These are phyloP conservation scores for Acipenser oxyrinchus DNA, from an alignment of 2,797 vertebrate species.

Conservation along the genomic window DNA sequence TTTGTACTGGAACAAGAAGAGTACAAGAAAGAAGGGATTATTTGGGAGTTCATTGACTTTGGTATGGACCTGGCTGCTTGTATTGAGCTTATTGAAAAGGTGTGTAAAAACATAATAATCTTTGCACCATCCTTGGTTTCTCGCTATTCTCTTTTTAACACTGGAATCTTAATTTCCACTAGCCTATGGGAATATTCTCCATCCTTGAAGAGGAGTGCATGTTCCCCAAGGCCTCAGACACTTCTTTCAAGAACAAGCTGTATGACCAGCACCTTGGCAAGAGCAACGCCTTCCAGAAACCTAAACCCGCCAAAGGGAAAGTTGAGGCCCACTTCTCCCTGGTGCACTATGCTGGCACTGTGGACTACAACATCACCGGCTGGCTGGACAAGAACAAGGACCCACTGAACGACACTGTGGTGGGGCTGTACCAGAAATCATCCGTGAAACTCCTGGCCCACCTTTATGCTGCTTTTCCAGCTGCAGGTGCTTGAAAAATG, in stretches of 20 bases:
- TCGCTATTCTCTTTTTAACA: no score
- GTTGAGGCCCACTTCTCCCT: constrained; percentile 74
- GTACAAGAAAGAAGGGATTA: no score
- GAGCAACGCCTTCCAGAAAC: constrained; percentile 63
- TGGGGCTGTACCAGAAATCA: constrained; percentile 77
- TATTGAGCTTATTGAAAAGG: no score
- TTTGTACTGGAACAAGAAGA: no score
- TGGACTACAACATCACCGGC: constrained; percentile 68
- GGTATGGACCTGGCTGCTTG: no score
- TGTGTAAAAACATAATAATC: no score
- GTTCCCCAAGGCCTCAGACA: constrained; percentile 63
- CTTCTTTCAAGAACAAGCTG: constrained; percentile 75
- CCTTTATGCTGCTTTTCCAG: constrained; percentile 55
- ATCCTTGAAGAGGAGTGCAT: constrained; percentile 59
- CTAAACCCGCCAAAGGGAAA: constrained; percentile 66
- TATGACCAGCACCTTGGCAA: constrained; percentile 82
- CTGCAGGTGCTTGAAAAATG: constrained; percentile 42
- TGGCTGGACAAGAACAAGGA: constrained; percentile 79
- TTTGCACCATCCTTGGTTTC: no score
- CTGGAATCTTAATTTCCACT: constrained; percentile 1
- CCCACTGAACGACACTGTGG: constrained; percentile 68
- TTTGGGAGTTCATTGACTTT: no score
- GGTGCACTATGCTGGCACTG: constrained; percentile 72
- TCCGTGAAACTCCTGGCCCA: constrained; percentile 62
- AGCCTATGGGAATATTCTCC: constrained; percentile 42